phyloP scores from a whole-genome alignment of 2,797 vertebrate genomes.

The Gila robusta region DNA sequence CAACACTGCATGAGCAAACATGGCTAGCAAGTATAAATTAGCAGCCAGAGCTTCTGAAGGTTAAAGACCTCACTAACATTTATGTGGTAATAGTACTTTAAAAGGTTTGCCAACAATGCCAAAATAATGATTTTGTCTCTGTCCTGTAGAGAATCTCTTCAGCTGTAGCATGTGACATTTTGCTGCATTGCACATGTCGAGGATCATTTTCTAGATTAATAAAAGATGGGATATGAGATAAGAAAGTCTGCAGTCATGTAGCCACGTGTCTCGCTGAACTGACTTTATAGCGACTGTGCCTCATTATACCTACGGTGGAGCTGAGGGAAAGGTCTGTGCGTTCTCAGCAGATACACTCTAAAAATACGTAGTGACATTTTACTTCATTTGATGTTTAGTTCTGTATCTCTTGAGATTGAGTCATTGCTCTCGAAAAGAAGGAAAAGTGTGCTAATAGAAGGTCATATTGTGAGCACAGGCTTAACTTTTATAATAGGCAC shows the following conservation, averaged over 20 bases:
- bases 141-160: not conserved
- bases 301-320: constrained; percentile 28
- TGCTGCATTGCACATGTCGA: constrained; percentile 14
- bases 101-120: not conserved
- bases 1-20: not conserved
- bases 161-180: constrained; percentile 13
- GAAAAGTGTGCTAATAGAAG: constrained; percentile 1
- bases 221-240: constrained; percentile 11
- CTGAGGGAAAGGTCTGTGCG: not conserved
- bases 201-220: not conserved
- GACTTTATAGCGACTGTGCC: not conserved
- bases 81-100: not conserved
- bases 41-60: not conserved
- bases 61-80: not conserved
- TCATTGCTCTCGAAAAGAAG: not conserved
- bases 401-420: constrained; percentile 2
- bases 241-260: not conserved
- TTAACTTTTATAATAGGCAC: not conserved
- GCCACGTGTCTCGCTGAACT: not conserved
- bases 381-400: constrained; percentile 19
- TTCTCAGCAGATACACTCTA: constrained; percentile 9
- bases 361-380: constrained; percentile 33
- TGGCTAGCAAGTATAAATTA: not conserved
- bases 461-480: constrained; percentile 2
- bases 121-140: not conserved